Conservation (phyloP, 2,888 invertebrate genomes). For the Empis livida region DNA sequence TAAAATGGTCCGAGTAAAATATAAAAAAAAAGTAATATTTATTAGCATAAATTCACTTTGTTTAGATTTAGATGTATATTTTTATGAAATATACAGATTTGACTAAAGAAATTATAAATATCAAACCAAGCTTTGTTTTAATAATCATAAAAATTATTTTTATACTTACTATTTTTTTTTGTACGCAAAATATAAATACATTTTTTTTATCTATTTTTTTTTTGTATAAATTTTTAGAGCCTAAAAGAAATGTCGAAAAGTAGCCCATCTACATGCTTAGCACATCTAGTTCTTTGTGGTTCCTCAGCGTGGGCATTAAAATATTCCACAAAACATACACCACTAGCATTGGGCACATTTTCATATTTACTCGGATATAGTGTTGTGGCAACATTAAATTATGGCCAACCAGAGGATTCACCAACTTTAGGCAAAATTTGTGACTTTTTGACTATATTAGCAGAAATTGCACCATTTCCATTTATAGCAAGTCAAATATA, state of each 20-base stretch:
- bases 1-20: no score
- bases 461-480: slow-evolving; percentile 13
- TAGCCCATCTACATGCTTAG: slow-evolving; percentile 11
- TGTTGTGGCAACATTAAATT: slow-evolving; percentile 12
- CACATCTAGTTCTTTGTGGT: slow-evolving; percentile 15
- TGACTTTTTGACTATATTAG: slow-evolving; percentile 8
- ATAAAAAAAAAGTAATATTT: no score
- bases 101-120: no score
- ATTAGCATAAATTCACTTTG: no score
- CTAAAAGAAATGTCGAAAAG: neutral
- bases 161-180: no score
- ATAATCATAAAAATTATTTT: no score
- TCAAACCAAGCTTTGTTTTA: no score
- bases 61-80: no score
- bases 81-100: no score
- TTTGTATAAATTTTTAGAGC: neutral
- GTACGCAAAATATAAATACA: no score
- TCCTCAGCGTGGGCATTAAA: slow-evolving; percentile 15
- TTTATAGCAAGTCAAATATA: slow-evolving; percentile 13
- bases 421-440: slow-evolving; percentile 4
- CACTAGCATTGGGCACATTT: slow-evolving; percentile 13
- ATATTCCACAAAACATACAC: neutral
- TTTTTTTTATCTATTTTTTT: neutral
- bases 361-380: slow-evolving; percentile 14
- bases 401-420: slow-evolving; percentile 10